Conservation (phyloP, 92 coral and sea anemone species). For the Epizoanthus rinbou region DNA sequence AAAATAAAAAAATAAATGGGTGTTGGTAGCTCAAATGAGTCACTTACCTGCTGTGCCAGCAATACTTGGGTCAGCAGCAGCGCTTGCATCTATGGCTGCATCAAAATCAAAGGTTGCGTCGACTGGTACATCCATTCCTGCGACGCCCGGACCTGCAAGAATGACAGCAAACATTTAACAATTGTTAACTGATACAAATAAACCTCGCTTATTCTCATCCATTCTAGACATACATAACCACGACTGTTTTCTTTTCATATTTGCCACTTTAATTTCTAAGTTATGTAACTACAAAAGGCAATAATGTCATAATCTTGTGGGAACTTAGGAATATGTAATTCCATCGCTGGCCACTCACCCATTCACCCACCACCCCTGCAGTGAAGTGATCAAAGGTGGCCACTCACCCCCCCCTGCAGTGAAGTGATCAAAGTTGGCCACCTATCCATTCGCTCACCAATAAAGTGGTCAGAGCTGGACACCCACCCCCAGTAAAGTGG, state of each 20-base stretch:
- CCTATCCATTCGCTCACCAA: background rate
- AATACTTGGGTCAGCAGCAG: slow-evolving; percentile 78
- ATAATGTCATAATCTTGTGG: too few relatives aligned
- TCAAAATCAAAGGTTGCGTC: slow-evolving; percentile 91
- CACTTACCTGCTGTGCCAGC: slow-evolving; percentile 57
- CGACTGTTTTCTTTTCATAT: too few relatives aligned
- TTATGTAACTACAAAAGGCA: too few relatives aligned
- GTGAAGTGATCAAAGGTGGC: background rate
- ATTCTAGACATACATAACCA: background rate
- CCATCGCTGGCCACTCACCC: background rate
- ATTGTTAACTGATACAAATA: background rate
- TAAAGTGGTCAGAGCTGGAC: background rate
- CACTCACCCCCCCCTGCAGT: background rate
- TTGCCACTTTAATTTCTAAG: too few relatives aligned
- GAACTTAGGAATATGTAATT: too few relatives aligned
- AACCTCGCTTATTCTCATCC: background rate
- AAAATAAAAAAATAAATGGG: too few relatives aligned
- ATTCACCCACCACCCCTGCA: background rate
- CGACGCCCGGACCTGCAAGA: slow-evolving; percentile 55
- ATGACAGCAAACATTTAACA: background rate
- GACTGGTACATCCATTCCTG: slow-evolving; percentile 77
- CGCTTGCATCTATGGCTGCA: slow-evolving; percentile 90
- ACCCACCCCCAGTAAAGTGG: background rate
- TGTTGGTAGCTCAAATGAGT: too few relatives aligned
- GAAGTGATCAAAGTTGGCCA: background rate